phyloP scores from a whole-genome alignment of 2,113 vertebrate genomes.

The Anguilla rostrata region DNA sequence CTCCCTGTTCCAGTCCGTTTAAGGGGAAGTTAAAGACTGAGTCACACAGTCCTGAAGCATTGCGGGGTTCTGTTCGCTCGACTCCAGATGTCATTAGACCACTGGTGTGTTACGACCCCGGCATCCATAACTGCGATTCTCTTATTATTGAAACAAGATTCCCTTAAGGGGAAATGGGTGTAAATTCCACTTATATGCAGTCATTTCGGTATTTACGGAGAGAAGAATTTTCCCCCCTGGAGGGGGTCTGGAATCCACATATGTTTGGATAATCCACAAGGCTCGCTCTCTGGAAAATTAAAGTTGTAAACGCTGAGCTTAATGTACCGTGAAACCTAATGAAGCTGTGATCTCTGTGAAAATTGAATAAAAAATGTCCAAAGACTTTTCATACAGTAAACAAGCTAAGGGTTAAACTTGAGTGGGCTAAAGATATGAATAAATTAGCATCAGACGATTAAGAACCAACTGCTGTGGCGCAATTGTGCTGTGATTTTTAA shows the following conservation, averaged over 20 bases:
- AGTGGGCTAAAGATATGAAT: not conserved
- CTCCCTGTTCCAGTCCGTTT: not conserved
- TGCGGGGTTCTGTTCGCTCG: not conserved
- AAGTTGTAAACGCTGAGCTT: not conserved
- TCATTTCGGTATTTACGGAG: not conserved
- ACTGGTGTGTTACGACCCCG: not conserved
- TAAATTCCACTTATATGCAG: not conserved
- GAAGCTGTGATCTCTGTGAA: not conserved
- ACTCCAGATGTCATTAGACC: not conserved
- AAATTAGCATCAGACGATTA: not conserved
- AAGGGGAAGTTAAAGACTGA: not conserved
- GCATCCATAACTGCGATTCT: not conserved
- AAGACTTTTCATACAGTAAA: not conserved
- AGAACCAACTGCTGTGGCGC: not conserved
- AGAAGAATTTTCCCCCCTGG: not conserved
- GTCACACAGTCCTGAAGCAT: not conserved
- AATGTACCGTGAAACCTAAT: not conserved
- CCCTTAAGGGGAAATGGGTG: not conserved
- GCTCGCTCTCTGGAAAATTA: not conserved
- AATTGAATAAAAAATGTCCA: slow-evolving; percentile 7
- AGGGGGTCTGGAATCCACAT: not conserved
- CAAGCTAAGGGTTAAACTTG: not conserved
- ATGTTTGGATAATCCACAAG: not conserved
- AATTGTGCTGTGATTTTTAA: not conserved
- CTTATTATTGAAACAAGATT: not conserved